A percentile compares a stretch with the other conserved stretches of the same genome.
Conservation (phyloP, 2,797 vertebrate species). For the Paedocypris micromegethes region DNA sequence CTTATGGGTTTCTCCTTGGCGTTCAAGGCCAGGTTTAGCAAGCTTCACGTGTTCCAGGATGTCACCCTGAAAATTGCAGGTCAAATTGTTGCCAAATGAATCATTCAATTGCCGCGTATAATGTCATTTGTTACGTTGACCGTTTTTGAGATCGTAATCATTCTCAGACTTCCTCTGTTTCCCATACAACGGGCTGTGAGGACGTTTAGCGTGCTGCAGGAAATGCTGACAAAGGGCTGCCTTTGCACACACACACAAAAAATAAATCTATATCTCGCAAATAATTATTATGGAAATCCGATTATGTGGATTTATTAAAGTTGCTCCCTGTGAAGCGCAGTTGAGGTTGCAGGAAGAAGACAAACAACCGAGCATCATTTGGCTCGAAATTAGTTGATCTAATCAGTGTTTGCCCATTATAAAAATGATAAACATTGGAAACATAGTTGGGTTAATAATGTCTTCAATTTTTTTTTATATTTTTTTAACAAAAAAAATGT, state of each 20-base stretch:
- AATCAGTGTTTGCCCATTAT: neutral
- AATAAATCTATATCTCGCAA: constrained; percentile 12
- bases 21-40: constrained; percentile 8
- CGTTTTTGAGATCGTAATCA: too few species aligned
- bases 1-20: constrained; percentile 1
- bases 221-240: constrained; percentile 13
- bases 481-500: too few species aligned
- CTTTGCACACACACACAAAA: too few species aligned
- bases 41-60: constrained; percentile 10
- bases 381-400: neutral
- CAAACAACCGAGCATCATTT: constrained; percentile 1
- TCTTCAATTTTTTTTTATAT: too few species aligned
- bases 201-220: neutral
- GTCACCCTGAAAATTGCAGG: constrained; percentile 8
- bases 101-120: neutral
- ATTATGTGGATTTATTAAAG: constrained; percentile 25
- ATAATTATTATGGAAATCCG: constrained; percentile 29
- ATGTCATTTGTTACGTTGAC: too few species aligned
- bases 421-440: too few species aligned
- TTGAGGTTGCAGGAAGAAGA: constrained; percentile 11
- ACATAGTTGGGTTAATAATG: too few species aligned
- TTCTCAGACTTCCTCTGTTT: too few species aligned
- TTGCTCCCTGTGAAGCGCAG: constrained; percentile 6
- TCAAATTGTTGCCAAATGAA: constrained; percentile 1
- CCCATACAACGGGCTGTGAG: neutral